A percentile compares a stretch with the other conserved stretches of the same genome.
Conservation (phyloP, 2,113 vertebrate genomes). For the Sprattus sprattus region DNA sequence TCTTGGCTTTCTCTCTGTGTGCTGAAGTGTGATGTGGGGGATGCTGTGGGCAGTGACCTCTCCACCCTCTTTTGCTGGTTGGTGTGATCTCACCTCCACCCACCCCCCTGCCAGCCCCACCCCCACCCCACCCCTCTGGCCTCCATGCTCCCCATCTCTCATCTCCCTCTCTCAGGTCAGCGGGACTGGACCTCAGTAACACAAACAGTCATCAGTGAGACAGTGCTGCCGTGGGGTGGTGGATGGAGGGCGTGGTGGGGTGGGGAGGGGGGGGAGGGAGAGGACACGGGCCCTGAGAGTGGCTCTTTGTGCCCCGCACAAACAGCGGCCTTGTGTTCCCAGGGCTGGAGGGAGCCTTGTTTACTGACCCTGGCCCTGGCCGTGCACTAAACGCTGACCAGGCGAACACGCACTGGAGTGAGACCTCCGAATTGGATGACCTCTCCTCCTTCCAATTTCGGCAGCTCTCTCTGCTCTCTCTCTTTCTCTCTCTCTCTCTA, state of each 20-base stretch:
- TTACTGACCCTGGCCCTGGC: conserved; percentile 51
- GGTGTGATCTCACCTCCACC: conserved; percentile 40
- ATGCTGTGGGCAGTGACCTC: conserved; percentile 30
- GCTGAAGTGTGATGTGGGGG: conserved; percentile 31
- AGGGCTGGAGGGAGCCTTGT: conserved; percentile 28
- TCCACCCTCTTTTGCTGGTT: conserved; percentile 24
- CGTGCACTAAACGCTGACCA: conserved; percentile 48
- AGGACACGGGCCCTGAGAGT: conserved; percentile 43
- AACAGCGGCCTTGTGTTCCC: conserved; percentile 55
- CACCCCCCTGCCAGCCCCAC: neutral
- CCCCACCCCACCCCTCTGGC: neutral
- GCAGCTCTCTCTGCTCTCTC: neutral
- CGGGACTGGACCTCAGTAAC: conserved; percentile 41
- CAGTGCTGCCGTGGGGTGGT: conserved; percentile 31
- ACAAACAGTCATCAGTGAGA: conserved; percentile 45
- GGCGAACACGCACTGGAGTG: conserved; percentile 26
- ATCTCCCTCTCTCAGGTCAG: conserved; percentile 23
- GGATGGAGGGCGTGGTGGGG: neutral
- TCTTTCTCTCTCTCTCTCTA: neutral
- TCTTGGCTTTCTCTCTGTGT: neutral
- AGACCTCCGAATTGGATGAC: conserved; percentile 18
- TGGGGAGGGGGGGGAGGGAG: conserved; percentile 1
- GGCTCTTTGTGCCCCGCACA: conserved; percentile 61
- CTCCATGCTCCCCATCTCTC: neutral
- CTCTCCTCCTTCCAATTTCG: conserved; percentile 10